phyloP scores from a whole-genome alignment of 2,888 invertebrate species.

The Sacculina carcini region DNA sequence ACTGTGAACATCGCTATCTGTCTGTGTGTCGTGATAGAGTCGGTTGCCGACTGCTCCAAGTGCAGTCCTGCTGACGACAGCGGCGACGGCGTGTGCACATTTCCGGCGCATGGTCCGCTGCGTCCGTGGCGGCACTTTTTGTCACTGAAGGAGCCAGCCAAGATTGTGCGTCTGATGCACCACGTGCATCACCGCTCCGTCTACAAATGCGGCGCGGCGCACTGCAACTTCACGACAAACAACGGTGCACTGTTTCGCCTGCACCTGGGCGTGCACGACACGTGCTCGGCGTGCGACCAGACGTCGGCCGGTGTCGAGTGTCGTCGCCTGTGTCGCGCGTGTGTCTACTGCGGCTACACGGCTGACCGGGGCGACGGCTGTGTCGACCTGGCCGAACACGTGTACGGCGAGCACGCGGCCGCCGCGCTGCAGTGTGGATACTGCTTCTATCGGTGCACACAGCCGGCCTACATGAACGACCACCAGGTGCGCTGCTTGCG shows the following conservation, averaged over 20 bases:
- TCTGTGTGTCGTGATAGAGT: too few relatives aligned
- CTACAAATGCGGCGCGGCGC: slow-evolving; percentile 2
- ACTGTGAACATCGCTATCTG: too few relatives aligned
- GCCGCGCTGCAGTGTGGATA: slow-evolving; percentile 34
- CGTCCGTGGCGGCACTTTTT: neutral
- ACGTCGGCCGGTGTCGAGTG: slow-evolving; percentile 51
- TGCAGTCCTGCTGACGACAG: neutral
- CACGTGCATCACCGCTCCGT: slow-evolving; percentile 4
- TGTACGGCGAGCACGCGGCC: slow-evolving; percentile 31
- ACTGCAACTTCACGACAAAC: slow-evolving; percentile 1
- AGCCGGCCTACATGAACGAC: slow-evolving; percentile 30
- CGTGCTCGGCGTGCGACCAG: slow-evolving; percentile 14
- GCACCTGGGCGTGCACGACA: slow-evolving; percentile 1
- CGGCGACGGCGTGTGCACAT: neutral
- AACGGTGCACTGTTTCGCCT: neutral
- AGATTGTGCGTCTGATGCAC: slow-evolving; percentile 1
- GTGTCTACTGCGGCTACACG: slow-evolving; percentile 31
- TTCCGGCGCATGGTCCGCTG: neutral
- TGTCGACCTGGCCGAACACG: slow-evolving; percentile 28
- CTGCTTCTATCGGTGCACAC: slow-evolving; percentile 38
- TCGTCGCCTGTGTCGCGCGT: slow-evolving; percentile 19
- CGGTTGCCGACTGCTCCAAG: neutral
- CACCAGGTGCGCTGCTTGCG: slow-evolving; percentile 25
- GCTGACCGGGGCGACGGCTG: slow-evolving; percentile 25
- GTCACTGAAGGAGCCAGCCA: neutral